Conservation (phyloP, 2,888 invertebrate species). For the Gymnocheta viridis region DNA sequence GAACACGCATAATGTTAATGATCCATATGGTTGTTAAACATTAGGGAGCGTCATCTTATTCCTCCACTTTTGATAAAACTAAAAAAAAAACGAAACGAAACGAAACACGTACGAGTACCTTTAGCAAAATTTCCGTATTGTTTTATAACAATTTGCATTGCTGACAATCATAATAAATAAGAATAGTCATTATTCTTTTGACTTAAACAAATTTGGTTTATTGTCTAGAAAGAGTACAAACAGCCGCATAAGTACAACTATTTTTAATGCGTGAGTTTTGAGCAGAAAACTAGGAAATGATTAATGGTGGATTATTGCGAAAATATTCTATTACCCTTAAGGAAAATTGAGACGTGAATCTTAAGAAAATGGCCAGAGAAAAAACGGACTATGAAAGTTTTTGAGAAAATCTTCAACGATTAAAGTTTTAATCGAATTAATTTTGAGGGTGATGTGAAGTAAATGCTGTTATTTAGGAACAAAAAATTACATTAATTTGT, state of each 20-base stretch:
- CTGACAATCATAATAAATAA: conserved; percentile 35
- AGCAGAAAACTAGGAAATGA: conserved; percentile 19
- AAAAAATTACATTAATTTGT: no score
- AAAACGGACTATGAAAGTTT: not conserved
- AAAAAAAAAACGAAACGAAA: not conserved
- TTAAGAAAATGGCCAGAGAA: not conserved
- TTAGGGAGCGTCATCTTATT: conserved; percentile 21
- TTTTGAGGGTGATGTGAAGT: no score
- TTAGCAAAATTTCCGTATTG: conserved; percentile 21
- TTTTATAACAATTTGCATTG: conserved; percentile 51
- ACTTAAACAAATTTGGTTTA: conserved; percentile 5
- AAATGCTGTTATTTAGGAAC: no score
- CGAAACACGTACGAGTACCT: not conserved
- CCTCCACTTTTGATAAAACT: not conserved
- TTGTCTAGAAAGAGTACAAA: not conserved
- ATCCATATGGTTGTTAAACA: conserved; percentile 65
- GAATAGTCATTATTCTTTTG: conserved; percentile 19
- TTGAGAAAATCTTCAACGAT: not conserved
- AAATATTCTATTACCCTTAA: conserved; percentile 1
- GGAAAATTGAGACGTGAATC: not conserved
- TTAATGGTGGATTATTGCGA: conserved; percentile 13
- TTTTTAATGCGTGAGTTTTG: not conserved
- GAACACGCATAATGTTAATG: conserved; percentile 60
- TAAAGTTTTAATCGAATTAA: no score
- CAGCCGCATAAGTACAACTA: not conserved